phyloP scores from a whole-genome alignment of 2,888 invertebrate genomes.

The Dicyrtomina minuta region DNA sequence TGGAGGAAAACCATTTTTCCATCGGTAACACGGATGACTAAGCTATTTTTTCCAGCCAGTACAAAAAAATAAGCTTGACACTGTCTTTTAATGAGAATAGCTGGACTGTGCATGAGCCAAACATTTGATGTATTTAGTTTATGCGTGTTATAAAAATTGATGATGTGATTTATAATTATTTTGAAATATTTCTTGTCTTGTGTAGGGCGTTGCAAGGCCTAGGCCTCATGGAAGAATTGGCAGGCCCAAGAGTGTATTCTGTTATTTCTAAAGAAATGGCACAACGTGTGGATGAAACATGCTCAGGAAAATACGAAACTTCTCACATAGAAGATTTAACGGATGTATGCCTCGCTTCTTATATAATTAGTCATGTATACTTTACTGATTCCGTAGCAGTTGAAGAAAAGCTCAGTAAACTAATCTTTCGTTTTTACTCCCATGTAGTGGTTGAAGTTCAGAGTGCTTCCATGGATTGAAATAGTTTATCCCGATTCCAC shows the following conservation, averaged over 20 bases:
- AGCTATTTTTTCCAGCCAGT: too few species aligned
- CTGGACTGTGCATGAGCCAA: too few species aligned
- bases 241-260: slow-evolving; percentile 78
- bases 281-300: slow-evolving; percentile 77
- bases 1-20: too few species aligned
- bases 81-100: too few species aligned
- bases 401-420: slow-evolving; percentile 10
- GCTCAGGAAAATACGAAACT: slow-evolving; percentile 82
- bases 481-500: slow-evolving; percentile 66
- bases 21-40: too few species aligned
- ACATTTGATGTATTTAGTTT: too few species aligned
- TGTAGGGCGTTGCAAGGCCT: slow-evolving; percentile 39
- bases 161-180: not conserved
- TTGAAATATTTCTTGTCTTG: too few species aligned
- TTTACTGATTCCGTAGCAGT: too few species aligned
- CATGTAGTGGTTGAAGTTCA: slow-evolving; percentile 78
- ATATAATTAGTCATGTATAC: slow-evolving; percentile 13
- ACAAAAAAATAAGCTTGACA: too few species aligned
- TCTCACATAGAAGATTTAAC: slow-evolving; percentile 76
- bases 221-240: slow-evolving; percentile 66
- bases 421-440: not conserved
- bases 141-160: slow-evolving; percentile 8
- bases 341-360: slow-evolving; percentile 60
- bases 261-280: slow-evolving; percentile 82
- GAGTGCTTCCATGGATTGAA: slow-evolving; percentile 82